Percentiles rank a stretch among this genome's conserved stretches.
Evolutionary conservation across 1,140 invertebrate species (phyloP).

Genomic region (Zaprionus inermis): DNA sequence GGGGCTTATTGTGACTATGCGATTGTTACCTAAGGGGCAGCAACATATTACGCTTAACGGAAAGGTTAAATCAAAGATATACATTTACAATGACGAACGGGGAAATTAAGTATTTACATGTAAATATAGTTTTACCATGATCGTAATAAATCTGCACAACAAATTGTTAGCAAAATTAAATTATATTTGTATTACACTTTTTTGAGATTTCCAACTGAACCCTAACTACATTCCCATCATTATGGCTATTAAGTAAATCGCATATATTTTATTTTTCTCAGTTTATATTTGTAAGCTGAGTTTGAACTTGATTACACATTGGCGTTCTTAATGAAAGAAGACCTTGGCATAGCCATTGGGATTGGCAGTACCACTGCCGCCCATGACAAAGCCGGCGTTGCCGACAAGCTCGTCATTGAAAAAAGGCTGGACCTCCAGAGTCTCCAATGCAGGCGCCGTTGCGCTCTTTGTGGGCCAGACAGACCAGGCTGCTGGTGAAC

Average conservation of each 20-base stretch:
- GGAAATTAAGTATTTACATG: neutral
- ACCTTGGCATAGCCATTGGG: conserved; percentile 85
- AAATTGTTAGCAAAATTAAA: conserved; percentile 1
- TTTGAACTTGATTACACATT: conserved; percentile 1
- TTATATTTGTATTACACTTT: neutral
- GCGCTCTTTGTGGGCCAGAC: conserved; percentile 26
- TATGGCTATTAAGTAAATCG: neutral
- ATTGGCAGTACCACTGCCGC: conserved; percentile 43
- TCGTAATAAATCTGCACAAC: neutral
- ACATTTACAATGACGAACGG: conserved; percentile 6
- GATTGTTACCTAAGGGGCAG: conserved; percentile 16
- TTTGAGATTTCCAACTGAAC: neutral
- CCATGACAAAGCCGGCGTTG: conserved; percentile 33
- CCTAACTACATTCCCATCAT: too few species aligned
- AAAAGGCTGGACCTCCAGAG: conserved; percentile 43
- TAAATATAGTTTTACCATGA: neutral
- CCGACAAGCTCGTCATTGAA: conserved; percentile 40
- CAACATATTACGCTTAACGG: conserved; percentile 41
- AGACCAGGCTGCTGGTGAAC: conserved; percentile 26
- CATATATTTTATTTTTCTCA: neutral
- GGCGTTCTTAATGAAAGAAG: conserved; percentile 56
- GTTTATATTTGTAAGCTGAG: neutral
- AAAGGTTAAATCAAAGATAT: conserved; percentile 24
- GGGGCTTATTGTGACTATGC: neutral
- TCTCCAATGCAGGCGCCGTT: conserved; percentile 45